Evolutionary conservation across 2,888 invertebrate genomes (phyloP), one percentile per base, ranked within the genome.

Genomic region (Clanis bilineata): DNA sequence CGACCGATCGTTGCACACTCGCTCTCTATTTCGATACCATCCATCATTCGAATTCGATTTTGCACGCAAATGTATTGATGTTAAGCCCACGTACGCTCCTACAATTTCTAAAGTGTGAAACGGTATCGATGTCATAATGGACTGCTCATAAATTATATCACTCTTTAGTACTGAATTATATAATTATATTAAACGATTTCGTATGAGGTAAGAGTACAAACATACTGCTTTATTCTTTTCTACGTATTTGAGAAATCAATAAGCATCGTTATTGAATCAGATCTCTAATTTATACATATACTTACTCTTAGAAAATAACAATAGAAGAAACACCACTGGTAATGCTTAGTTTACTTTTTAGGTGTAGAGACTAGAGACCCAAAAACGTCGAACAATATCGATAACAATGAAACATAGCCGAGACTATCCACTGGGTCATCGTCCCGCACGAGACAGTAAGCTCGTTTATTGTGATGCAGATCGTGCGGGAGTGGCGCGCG

Each of bases 1-100:
- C 58, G 44, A 25, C 61, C 28, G 18, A 62, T 22, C 47, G 56
- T n/a, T 57, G 57, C 67, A 64, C 66, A 67, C 58, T 56, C 43
- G 44, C 47, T 9, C 56, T 36, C 54, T 36, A 21, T 41, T 43
- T 43, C 44, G 44, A 59, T 18, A 39, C 58, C 36, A 47, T 61
- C 28, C 36, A 58, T 58, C 47, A 58, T 47, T 58, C 36, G 10
- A 32, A 51, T 32, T 51, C 32, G 51, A 51, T 32, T 51, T 32
- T 51, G 51, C 51, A 51, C 28, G 28, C 32, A 18, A 18, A 51
- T 15, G 25, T 47, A 47, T 28, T 47, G 28, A 15, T 51, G 32
- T 51, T 32, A 51, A 51, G 21, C 32, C 51, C 21, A 32, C 51
- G 28, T 28, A 10, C 18, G 18, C 28, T 18, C 28, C 18, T 51